A percentile compares a stretch with the other conserved stretches of the same genome.
These are phyloP conservation scores for Agapornis canus DNA, from an alignment of 2,797 vertebrate species.

Conservation along the genomic window DNA sequence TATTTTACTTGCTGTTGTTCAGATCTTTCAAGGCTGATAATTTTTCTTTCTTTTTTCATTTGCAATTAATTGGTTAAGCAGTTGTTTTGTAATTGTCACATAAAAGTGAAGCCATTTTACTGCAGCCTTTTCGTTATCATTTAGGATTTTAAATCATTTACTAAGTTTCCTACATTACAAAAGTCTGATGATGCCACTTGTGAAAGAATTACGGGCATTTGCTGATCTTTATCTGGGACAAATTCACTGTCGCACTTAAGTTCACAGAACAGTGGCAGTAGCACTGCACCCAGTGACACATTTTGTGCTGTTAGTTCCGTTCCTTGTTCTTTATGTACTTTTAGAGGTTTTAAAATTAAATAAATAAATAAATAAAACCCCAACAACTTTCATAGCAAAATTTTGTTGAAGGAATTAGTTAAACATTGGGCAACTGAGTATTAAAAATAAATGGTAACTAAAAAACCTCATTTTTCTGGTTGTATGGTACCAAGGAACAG, in stretches of 20 bases:
- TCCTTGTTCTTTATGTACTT: background rate
- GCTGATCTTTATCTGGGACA: background rate
- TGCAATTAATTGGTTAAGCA: background rate
- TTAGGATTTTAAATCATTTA: background rate
- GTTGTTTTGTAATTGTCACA: background rate
- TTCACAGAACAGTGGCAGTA: background rate
- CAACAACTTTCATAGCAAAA: background rate
- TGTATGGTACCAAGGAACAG: background rate
- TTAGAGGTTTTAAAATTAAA: background rate
- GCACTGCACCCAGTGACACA: background rate
- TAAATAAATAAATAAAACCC: background rate
- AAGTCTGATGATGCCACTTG: background rate
- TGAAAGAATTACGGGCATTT: background rate
- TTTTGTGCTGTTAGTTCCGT: background rate
- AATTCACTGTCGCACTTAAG: background rate
- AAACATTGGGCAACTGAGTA: constrained; percentile 15
- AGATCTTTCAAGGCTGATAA: constrained; percentile 21
- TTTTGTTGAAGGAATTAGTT: constrained; percentile 1
- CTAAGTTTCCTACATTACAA: background rate
- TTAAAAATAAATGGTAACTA: background rate
- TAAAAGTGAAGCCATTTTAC: background rate
- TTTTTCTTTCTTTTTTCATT: background rate
- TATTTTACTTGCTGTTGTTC: background rate
- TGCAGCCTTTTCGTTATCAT: constrained; percentile 15
- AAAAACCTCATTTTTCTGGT: background rate